A percentile compares a stretch with the other conserved stretches of the same genome.
Conservation (phyloP, 37 sponge, comb jelly and placozoan genomes). For the Mnemiopsis leidyi region DNA sequence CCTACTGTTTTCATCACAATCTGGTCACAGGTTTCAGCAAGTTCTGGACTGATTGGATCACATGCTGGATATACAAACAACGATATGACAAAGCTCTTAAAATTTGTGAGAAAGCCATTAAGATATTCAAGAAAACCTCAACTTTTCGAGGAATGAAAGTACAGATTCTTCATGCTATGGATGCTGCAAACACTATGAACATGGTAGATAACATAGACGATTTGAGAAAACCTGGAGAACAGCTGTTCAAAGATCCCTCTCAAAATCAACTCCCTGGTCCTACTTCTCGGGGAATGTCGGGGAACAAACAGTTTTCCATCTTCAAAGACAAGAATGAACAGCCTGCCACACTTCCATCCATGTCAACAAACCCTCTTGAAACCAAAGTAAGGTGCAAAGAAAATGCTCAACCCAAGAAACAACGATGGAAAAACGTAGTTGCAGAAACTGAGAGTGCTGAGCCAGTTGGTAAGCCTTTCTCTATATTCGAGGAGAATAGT, state of each 20-base stretch:
- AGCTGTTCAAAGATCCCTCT: neutral
- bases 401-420: slow-evolving; percentile 3
- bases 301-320: neutral
- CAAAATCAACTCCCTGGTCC: slow-evolving; percentile 44
- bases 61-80: neutral
- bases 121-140: neutral
- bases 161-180: slow-evolving; percentile 3
- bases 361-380: slow-evolving; percentile 31
- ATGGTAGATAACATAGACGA: neutral
- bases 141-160: neutral
- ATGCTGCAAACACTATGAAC: neutral
- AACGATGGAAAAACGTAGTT: slow-evolving; percentile 51
- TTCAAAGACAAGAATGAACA: neutral
- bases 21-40: neutral
- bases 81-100: slow-evolving; percentile 17
- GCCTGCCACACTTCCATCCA: neutral
- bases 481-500: slow-evolving; percentile 11
- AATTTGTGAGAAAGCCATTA: slow-evolving; percentile 38
- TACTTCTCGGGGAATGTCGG: neutral
- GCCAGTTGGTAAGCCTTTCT: slow-evolving; percentile 17
- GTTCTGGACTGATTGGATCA: slow-evolving; percentile 45
- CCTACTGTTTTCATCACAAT: slow-evolving; percentile 23
- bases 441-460: neutral
- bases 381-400: neutral
- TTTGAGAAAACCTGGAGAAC: slow-evolving; percentile 9